phyloP scores from a whole-genome alignment of 2,797 vertebrate species.

The Serranus cabrilla region DNA sequence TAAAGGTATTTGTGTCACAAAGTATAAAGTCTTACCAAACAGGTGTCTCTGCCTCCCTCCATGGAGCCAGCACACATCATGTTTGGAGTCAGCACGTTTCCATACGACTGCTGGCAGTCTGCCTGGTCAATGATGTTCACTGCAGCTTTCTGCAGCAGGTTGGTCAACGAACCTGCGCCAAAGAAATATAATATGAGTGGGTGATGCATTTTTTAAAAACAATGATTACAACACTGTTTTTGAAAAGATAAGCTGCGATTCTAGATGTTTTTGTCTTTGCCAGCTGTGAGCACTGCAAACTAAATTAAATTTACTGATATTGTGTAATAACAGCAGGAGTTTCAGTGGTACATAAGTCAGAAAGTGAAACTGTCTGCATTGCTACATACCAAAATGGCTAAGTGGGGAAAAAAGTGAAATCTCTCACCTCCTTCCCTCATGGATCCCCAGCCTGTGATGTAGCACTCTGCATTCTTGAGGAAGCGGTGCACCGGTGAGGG shows the following conservation, averaged over 20 bases:
- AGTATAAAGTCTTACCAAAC: constrained; percentile 88
- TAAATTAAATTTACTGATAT: background rate
- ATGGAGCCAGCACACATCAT: constrained; percentile 95
- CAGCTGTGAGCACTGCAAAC: background rate
- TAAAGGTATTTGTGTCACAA: constrained; percentile 16
- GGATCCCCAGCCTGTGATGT: constrained; percentile 96
- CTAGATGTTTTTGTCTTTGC: background rate
- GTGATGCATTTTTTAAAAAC: background rate
- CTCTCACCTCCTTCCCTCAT: constrained; percentile 92
- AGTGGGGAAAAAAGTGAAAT: background rate
- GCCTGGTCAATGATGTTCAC: constrained; percentile 90
- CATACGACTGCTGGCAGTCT: constrained; percentile 91
- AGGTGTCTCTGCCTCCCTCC: constrained; percentile 92
- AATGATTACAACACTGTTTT: background rate
- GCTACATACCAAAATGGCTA: background rate
- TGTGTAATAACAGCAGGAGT: background rate
- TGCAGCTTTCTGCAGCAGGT: constrained; percentile 92
- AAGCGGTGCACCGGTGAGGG: constrained; percentile 89
- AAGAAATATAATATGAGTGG: background rate
- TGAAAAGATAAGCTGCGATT: background rate
- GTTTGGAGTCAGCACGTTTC: constrained; percentile 87
- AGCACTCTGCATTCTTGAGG: constrained; percentile 86
- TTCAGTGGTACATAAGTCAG: background rate
- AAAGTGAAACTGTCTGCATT: background rate
- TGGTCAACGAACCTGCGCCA: constrained; percentile 81